Evolutionary conservation across 2,888 invertebrate genomes (phyloP).

Genomic region (Beris chalybata): DNA sequence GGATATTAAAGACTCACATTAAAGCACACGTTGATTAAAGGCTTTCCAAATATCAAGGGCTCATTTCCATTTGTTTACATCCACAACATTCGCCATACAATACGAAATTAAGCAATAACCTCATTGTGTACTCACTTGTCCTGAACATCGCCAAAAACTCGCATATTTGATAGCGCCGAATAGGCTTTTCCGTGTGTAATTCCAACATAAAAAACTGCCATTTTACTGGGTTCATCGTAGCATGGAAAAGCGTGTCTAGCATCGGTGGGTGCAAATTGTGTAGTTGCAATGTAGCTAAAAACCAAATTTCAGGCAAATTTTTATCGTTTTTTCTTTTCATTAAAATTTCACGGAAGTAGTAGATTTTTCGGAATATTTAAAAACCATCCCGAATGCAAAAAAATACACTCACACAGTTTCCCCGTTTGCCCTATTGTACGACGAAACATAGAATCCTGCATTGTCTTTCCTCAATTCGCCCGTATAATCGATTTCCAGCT

Average conservation of each 20-base stretch:
- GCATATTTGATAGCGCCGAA: constrained; percentile 25
- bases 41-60: no score
- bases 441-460: constrained; percentile 67
- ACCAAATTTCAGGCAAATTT: not conserved
- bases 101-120: not conserved
- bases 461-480: constrained; percentile 64
- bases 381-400: not conserved
- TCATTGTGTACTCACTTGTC: constrained; percentile 17
- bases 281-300: constrained; percentile 43
- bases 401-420: constrained; percentile 20
- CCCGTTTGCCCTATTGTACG: constrained; percentile 52
- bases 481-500: constrained; percentile 60
- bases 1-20: no score
- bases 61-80: no score
- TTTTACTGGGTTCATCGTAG: constrained; percentile 61
- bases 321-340: no score
- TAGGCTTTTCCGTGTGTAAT: constrained; percentile 46
- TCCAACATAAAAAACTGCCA: constrained; percentile 64
- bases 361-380: not conserved
- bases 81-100: no score
- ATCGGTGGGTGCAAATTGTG: constrained; percentile 64
- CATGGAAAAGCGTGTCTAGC: constrained; percentile 69
- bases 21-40: no score
- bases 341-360: not conserved
- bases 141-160: constrained; percentile 1